Evolutionary conservation across 2,113 vertebrate genomes (phyloP).

Genomic region (Pygoscelis adeliae): DNA sequence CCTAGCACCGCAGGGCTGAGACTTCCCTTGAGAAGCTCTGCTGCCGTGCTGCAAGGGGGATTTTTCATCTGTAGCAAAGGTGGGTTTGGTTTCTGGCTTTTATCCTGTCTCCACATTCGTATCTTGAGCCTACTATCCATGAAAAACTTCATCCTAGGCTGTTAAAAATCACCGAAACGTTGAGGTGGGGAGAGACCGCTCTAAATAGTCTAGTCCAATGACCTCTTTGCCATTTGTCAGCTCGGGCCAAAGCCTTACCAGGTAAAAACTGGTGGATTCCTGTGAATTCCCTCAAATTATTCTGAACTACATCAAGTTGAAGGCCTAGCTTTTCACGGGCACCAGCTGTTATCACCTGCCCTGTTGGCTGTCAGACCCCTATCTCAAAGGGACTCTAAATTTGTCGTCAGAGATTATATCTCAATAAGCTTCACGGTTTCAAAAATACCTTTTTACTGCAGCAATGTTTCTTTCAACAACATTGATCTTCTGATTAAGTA

Average conservation of each 20-base stretch:
- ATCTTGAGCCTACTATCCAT: not conserved
- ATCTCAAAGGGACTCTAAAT: not conserved
- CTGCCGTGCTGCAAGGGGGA: not conserved
- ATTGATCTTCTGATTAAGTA: conserved; percentile 69
- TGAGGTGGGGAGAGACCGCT: not conserved
- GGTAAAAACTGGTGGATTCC: not conserved
- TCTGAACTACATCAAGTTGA: not conserved
- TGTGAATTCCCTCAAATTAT: not conserved
- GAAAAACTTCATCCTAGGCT: not conserved
- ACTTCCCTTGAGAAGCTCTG: not conserved
- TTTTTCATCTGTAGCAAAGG: not conserved
- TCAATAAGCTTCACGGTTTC: not conserved
- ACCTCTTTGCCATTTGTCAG: not conserved
- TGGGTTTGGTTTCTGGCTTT: not conserved
- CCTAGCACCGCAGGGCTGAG: too few relatives aligned
- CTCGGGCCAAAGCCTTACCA: not conserved
- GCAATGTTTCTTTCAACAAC: conserved; percentile 64
- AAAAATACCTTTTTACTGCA: conserved; percentile 70
- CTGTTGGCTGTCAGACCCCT: not conserved
- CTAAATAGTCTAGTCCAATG: not conserved
- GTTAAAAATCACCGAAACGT: not conserved
- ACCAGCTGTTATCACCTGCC: not conserved
- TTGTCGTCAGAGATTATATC: not conserved
- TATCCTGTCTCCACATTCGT: not conserved
- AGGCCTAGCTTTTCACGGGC: not conserved